Base-by-base conservation (phyloP, 2,113 vertebrate species). In the Cromileptes altivelis region DNA sequence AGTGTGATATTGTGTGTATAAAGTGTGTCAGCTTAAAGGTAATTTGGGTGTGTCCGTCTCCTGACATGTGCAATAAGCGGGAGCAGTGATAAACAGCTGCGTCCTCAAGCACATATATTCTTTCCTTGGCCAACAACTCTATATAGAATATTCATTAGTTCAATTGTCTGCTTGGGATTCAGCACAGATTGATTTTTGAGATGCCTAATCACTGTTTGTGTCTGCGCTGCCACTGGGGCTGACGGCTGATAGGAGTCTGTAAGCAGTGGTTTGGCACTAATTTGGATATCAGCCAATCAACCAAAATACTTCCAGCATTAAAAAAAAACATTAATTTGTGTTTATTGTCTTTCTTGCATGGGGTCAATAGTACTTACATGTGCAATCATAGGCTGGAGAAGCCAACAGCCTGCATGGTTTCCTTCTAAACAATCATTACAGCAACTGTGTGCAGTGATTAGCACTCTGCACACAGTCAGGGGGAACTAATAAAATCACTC, bases 81-180 rank as follows among this genome's bases (percentile, higher is more conserved):
- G 23, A 73, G 58, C 47, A 42, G 68, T 63, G 58, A 75, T 82
- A 47, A 62, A 76, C 49, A 60, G 67, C 45, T 33, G 53, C 30
- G 21, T 42, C 62, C 47, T 60, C 17, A 10, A 70, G 73, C 55
- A 71, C 55, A 55, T 19, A 2, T 37, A 37, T 56, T 75, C 23
- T 5, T 71, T 58, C 1, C 25, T 67, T 25, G 23, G 75, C 71
- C 53, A 68, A n/a, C 3, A 64, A 3, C 61, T 75, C 8, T 11
- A 30, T 81, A 61, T 75, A 63, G 76, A 86, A 85, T 85, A 90
- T 86, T 72, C 80, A 91, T 91, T 27, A 71, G 47, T 53, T 91
- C 71, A 80, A 12, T 52, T 72, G 70, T 81, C 85, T 85, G 81
- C 55, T 82, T 75, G 33, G 40, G 21, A 87, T 85, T 82, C 79